Conservation (phyloP, 2,797 vertebrate genomes). For the Prunella strophiata region DNA sequence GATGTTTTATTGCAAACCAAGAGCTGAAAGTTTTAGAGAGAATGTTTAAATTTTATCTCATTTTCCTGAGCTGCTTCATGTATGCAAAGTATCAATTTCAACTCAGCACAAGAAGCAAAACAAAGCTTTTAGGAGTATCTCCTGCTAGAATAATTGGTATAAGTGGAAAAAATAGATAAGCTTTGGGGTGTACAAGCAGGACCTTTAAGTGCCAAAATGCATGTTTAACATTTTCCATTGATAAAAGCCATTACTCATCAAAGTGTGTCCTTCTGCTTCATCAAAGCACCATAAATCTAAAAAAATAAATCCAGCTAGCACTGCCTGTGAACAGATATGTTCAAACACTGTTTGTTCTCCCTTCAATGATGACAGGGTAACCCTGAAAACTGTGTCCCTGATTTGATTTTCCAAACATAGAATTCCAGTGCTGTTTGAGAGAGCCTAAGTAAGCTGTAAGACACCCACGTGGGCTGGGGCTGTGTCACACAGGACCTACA, state of each 20-base stretch:
- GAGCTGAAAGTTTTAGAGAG: background rate
- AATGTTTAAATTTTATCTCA: background rate
- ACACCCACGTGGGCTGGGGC: background rate
- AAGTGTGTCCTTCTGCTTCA: background rate
- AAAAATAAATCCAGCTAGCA: background rate
- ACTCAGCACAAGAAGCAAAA: background rate
- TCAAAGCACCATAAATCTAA: background rate
- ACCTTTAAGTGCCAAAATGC: background rate
- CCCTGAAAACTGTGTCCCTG: background rate
- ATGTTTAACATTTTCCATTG: background rate
- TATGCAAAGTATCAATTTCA: background rate
- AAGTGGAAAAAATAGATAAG: background rate
- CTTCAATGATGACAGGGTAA: background rate
- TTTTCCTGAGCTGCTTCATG: background rate
- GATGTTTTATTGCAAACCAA: background rate
- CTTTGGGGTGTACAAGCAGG: background rate
- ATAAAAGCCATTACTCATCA: background rate
- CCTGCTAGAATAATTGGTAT: background rate
- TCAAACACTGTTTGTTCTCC: background rate
- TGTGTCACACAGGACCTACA: background rate
- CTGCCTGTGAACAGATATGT: background rate
- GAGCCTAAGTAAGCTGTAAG: background rate
- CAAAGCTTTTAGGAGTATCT: background rate
- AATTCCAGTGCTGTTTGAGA: background rate
- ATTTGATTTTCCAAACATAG: background rate